Conservation (phyloP, 2,888 invertebrate species). For the Asteroscopus sphinx region DNA sequence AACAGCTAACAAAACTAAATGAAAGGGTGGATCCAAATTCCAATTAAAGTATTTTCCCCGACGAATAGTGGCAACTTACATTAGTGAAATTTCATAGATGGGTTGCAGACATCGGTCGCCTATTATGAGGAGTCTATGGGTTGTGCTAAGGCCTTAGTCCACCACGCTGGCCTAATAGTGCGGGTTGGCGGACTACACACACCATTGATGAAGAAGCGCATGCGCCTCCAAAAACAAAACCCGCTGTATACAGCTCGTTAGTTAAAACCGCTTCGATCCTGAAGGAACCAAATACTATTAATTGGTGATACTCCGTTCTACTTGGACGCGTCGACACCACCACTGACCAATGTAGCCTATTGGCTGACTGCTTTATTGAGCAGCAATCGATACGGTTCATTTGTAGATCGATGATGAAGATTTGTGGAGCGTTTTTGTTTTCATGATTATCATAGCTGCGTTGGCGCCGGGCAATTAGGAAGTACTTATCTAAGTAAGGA, state of each 20-base stretch:
- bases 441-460: neutral
- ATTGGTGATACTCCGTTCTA: constrained; percentile 70
- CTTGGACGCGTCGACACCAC: constrained; percentile 25
- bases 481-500: no score
- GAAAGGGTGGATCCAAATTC: no score
- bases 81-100: no score
- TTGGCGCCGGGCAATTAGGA: no score
- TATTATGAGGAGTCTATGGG: no score
- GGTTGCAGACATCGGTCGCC: no score
- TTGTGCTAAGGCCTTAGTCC: no score
- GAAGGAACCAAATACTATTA: constrained; percentile 76
- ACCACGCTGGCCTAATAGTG: no score
- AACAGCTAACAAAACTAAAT: no score
- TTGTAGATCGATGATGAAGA: constrained; percentile 11
- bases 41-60: no score
- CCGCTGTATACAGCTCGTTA: constrained; percentile 66
- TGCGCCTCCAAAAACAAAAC: constrained; percentile 31
- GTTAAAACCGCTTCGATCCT: constrained; percentile 81
- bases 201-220: neutral
- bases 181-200: no score
- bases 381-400: constrained; percentile 21
- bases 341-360: constrained; percentile 14
- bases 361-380: constrained; percentile 31
- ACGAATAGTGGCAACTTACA: no score
- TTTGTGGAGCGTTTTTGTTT: constrained; percentile 10